Base-by-base conservation (phyloP, 1,140 invertebrate genomes). In the Rhagoletis zephyria region DNA sequence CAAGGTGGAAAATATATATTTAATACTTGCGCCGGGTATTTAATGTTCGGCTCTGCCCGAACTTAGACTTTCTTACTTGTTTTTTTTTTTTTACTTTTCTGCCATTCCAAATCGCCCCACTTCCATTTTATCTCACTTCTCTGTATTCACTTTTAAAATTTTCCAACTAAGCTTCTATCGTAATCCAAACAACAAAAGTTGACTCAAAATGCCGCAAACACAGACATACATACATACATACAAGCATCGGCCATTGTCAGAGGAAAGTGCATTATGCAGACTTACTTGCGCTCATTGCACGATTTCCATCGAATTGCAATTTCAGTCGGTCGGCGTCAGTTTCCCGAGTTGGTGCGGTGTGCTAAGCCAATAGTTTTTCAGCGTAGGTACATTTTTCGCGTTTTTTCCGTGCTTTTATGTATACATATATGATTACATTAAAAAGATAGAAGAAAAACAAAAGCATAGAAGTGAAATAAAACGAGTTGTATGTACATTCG, bases 301-400 rank as follows among this genome's bases (percentile, higher is more conserved):
- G 74, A 81, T 51, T 9, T 10, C 48, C 45, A 59, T 0, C 51
- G 74, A 81, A n/a, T 30, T 19, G 48, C 74, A 59, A 2, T 19
- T 81, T 81, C 74, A 81, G 74, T 81, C 74, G 42, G 74, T 81
- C 74, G 48, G 1, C 74, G n/a, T n/a, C 74, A 81, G 74, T 81
- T 81, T 81, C 45, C 74, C 74, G 16, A 56, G 74, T 81, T n/a
- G 74, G 74, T 81, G 74, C 56, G 48, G 45, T 81, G 74, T 3
- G 74, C 74, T 51, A 81, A 59, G 48, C 16, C 45, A 81, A 19
- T 59, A 56, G 1, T 56, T 81, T 77, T 81, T 56, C 48, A 56
- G 48, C 56, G 74, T 19, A n/a, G n/a, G n/a, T n/a, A 12, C 4
- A 81, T 81, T 81, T 81, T 81, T 48, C 3, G 42, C 12, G 2